A percentile compares a stretch with the other conserved stretches of the same genome.
These are phyloP conservation scores for Odontamblyopus rebecca DNA, from an alignment of 2,797 vertebrate genomes.

Conservation along the genomic window DNA sequence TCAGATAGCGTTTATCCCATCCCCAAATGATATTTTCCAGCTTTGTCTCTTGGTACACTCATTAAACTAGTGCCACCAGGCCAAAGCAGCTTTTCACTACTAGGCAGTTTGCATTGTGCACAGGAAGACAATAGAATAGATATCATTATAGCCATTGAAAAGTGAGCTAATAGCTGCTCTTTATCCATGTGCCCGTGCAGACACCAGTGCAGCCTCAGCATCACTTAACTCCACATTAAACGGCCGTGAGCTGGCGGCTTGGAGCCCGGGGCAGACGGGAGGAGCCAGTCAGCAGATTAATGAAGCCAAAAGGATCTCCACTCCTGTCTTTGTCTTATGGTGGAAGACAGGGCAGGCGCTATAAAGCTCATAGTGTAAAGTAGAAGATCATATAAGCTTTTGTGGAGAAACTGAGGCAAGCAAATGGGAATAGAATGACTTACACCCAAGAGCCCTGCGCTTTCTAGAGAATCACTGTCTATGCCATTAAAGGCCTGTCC, in stretches of 20 bases:
- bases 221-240: conserved; percentile 76
- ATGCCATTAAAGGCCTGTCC: conserved; percentile 4
- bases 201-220: conserved; percentile 72
- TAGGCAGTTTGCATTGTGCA: conserved; percentile 52
- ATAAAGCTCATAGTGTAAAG: conserved; percentile 35
- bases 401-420: conserved; percentile 24
- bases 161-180: conserved; percentile 70
- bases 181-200: conserved; percentile 65
- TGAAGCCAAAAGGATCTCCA: conserved; percentile 67
- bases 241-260: conserved; percentile 60
- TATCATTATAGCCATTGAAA: conserved; percentile 78
- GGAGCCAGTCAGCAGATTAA: conserved; percentile 70
- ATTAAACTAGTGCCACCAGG: background rate
- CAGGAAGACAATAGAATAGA: conserved; percentile 61
- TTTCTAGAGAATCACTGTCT: conserved; percentile 18
- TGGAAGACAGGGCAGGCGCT: conserved; percentile 55
- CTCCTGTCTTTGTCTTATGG: conserved; percentile 44
- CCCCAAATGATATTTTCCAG: background rate
- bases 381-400: conserved; percentile 31
- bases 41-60: background rate
- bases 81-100: background rate
- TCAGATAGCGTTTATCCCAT: background rate
- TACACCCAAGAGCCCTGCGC: conserved; percentile 17
- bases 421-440: conserved; percentile 27
- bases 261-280: conserved; percentile 54